Base-by-base conservation (phyloP, 2,113 vertebrate species). In the Mugil cephalus region DNA sequence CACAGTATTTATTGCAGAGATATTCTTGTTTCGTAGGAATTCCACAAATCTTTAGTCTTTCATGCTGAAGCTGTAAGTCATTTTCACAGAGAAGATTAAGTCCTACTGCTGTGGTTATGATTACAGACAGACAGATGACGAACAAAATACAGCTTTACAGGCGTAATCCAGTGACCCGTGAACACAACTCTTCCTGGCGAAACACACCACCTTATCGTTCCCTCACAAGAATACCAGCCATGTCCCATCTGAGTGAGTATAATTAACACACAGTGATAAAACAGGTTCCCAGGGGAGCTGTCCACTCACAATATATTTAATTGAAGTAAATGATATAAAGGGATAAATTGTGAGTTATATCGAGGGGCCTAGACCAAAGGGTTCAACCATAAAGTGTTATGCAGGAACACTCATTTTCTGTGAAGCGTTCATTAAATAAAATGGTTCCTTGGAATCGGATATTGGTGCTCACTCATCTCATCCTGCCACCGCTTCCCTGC, bases 231-330 rank as follows among this genome's bases (percentile, higher is more conserved):
- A 80, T 79, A 53, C 64, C 36, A 67, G 62, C 42, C 76, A 45
- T 69, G 80, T 90, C 90, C 48, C 74, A 48, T 87, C 56, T 84
- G 69, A 85, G 72, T 52, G 84, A 85, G 73, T 72, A 80, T 90
- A 91, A 93, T 94, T 92, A 93, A 88, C 74, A 43, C 70, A 59
- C n/a, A 1, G 79, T 79, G 82, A 89, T 86, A 89, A 90, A 87
- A 85, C 78, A 17, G 12, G 73, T 65, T 50, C 91, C 76, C 64
- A 10, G 12, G 88, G 88, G 91, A 92, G 85, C 86, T 69, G 74
- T 92, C 82, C 79, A 61, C 80, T 87, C 82, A 85, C 87, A 92
- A 90, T 92, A 92, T 91, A 90, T 92, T 90, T 91, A 92, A 94
- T 92, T 93, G 84, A 91, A 91, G 84, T 72, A 87, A 91, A 89